phyloP scores from a whole-genome alignment of 2,888 invertebrate species.

The Rosalia funebris region DNA sequence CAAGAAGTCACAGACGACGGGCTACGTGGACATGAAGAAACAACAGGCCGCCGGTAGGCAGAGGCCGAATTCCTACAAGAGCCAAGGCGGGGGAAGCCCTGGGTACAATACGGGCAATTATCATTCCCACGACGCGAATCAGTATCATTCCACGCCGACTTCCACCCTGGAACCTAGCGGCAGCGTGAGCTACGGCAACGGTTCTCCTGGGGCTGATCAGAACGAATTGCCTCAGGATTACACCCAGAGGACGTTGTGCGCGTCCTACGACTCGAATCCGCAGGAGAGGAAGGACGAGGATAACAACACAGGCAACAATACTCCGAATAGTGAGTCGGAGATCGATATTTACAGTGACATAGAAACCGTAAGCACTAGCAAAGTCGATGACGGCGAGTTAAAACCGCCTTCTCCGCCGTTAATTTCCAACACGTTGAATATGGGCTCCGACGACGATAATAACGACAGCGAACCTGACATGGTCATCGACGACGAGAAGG shows the following conservation, averaged over 20 bases:
- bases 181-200: slow-evolving; percentile 22
- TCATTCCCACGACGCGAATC: slow-evolving; percentile 34
- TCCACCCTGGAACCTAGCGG: slow-evolving; percentile 36
- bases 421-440: slow-evolving; percentile 44
- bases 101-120: slow-evolving; percentile 24
- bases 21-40: slow-evolving; percentile 35
- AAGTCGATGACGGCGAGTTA: slow-evolving; percentile 51
- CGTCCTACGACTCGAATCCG: slow-evolving; percentile 47
- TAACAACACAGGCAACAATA: slow-evolving; percentile 43
- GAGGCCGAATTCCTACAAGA: slow-evolving; percentile 33
- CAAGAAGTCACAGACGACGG: slow-evolving; percentile 26
- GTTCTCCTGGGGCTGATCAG: slow-evolving; percentile 32
- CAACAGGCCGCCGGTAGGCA: slow-evolving; percentile 28
- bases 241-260: slow-evolving; percentile 51
- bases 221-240: slow-evolving; percentile 54
- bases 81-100: slow-evolving; percentile 4
- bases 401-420: slow-evolving; percentile 38
- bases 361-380: slow-evolving; percentile 61
- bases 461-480: slow-evolving; percentile 68
- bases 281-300: slow-evolving; percentile 43
- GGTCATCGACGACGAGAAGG: slow-evolving; percentile 66
- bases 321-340: slow-evolving; percentile 63
- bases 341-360: slow-evolving; percentile 74
- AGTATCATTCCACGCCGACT: slow-evolving; percentile 38
- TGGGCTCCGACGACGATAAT: slow-evolving; percentile 64